Conservation (phyloP, 1,140 invertebrate genomes). For the Zelostemma sp. region DNA sequence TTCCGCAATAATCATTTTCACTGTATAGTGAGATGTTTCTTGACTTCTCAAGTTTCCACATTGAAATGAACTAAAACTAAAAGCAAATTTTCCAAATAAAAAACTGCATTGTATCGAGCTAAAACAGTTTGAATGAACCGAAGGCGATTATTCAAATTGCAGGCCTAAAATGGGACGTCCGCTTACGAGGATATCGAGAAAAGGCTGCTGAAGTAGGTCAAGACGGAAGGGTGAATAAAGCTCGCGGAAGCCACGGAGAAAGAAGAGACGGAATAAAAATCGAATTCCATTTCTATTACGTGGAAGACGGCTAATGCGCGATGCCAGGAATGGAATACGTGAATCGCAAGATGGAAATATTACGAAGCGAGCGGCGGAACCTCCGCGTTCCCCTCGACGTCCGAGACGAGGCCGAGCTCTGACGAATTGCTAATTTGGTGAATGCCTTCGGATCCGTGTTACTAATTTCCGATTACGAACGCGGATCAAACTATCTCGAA, state of each 20-base stretch:
- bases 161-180: background rate
- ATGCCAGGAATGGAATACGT: background rate
- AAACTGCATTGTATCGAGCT: too few species aligned
- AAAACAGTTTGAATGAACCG: too few species aligned
- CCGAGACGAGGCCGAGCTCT: background rate
- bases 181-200: background rate
- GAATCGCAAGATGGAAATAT: conserved; percentile 2
- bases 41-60: too few species aligned
- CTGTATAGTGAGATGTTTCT: too few species aligned
- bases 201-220: background rate
- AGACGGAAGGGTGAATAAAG: background rate
- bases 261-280: background rate
- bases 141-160: background rate
- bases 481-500: too few species aligned
- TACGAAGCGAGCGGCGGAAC: background rate
- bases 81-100: too few species aligned
- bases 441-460: too few species aligned
- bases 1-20: too few species aligned
- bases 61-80: too few species aligned
- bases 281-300: background rate
- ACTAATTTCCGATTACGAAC: too few species aligned
- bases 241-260: background rate
- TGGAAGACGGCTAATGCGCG: background rate
- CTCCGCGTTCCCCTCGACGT: background rate
- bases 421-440: too few species aligned